Evolutionary conservation across 2,113 vertebrate genomes (phyloP), one percentile per base, ranked within the genome.

Genomic region (Raja brachyura): DNA sequence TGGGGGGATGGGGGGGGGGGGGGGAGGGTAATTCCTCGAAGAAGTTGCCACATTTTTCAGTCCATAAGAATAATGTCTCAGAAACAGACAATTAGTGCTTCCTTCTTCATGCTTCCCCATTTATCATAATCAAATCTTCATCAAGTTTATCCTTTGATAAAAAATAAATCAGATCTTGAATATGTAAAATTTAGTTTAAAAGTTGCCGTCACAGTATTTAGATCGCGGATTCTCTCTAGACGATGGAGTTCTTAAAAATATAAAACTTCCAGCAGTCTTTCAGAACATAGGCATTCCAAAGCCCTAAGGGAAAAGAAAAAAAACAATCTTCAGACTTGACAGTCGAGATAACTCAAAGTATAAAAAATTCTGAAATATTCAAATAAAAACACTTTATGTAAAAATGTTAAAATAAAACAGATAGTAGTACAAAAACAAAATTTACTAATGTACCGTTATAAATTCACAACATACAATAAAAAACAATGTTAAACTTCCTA

Each of bases 241-340:
- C 96, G 97, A 96, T 96, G 97, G 96, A 97, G 97, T 97, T 97
- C 97, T 96, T 96, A 97, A 96, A 96, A 95, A 96, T 94, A 94
- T 96, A 92, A 92, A 92, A 92, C 96, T 95, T 96, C 94, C 48
- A 92, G 93, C 95, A 94, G 95, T 96, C 93, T 95, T 97, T 99
- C 97, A 99, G 98, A 99, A 99, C 98, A 99, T 99, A 94, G 98
- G 98, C 98, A 99, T 99, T 95, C 97, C 98, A 96, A 99, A 99
- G 95, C 98, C 98, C 98, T 99, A 48, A 25, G 95, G 18, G 95
- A 94, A 63, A 94, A 95, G 0, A 94, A 94, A 88, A 48, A 48
- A 48, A 92, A 13, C 13, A 16, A 76, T 63, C 61, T 74, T 31
- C n/a, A 79, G 76, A 68, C 33, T 66, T 11, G 66, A 77, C n/a